Percentiles rank a stretch among this genome's conserved stretches.
Evolutionary conservation across 2,113 vertebrate genomes (phyloP).

Genomic region (Channa argus): DNA sequence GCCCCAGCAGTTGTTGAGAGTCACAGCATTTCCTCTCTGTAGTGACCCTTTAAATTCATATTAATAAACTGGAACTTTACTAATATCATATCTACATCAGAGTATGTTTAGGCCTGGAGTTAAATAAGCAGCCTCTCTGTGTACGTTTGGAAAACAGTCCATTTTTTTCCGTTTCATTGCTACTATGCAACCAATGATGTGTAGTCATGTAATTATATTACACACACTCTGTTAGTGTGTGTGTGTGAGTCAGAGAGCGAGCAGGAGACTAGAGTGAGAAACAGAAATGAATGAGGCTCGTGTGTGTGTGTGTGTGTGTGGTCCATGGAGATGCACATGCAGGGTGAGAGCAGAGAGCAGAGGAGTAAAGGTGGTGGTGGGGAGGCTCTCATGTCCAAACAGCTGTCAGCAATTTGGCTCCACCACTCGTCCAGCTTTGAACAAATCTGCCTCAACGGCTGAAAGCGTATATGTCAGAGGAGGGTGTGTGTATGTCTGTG

Average conservation of each 20-base stretch:
- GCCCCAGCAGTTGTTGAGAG: constrained; percentile 24
- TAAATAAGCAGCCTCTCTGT: background rate
- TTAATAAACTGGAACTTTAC: constrained; percentile 31
- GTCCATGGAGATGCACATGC: background rate
- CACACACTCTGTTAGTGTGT: constrained; percentile 12
- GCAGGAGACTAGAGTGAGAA: background rate
- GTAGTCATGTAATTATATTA: background rate
- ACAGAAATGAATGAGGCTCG: background rate
- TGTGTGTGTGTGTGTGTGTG: constrained; percentile 14
- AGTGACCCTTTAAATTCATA: constrained; percentile 18
- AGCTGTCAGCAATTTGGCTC: constrained; percentile 74
- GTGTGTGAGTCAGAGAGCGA: background rate
- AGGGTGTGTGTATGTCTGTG: constrained; percentile 9
- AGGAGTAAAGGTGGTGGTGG: constrained; percentile 9
- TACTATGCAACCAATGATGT: no score
- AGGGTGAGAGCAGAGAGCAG: constrained; percentile 38
- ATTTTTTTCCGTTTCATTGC: no score
- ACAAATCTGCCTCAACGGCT: constrained; percentile 70
- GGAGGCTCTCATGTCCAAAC: constrained; percentile 56
- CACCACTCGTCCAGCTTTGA: constrained; percentile 57
- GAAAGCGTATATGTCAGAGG: constrained; percentile 41
- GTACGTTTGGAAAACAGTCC: background rate
- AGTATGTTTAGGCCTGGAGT: constrained; percentile 8
- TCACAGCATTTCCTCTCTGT: background rate
- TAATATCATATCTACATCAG: constrained; percentile 28